A percentile compares a stretch with the other conserved stretches of the same genome.
Conservation (phyloP, 2,797 vertebrate species). For the Setipinna tenuifilis region DNA sequence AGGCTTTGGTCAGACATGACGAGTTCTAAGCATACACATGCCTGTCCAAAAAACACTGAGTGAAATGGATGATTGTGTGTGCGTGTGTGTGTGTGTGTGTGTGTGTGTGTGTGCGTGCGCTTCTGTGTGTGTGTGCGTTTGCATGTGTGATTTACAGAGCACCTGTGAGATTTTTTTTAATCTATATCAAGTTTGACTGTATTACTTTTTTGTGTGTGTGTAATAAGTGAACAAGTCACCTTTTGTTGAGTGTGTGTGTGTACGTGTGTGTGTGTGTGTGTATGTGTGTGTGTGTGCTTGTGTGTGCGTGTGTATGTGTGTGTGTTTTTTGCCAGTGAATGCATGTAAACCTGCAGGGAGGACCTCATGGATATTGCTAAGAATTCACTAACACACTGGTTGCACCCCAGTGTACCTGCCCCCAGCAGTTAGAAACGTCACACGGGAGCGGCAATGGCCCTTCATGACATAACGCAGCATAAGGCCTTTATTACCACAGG, state of each 20-base stretch:
- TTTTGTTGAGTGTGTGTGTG: not conserved
- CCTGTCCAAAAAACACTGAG: conserved; percentile 11
- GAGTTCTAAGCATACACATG: conserved; percentile 80
- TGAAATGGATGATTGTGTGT: not conserved
- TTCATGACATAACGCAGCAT: not conserved
- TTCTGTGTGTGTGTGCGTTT: not conserved
- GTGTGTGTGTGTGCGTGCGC: not conserved
- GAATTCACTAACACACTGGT: not conserved
- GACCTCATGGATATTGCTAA: conserved; percentile 9
- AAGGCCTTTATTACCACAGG: not conserved
- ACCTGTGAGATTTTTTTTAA: conserved; percentile 8
- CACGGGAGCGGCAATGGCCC: not conserved
- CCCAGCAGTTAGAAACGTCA: not conserved
- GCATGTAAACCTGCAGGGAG: conserved; percentile 17
- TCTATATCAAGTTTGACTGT: conserved; percentile 2
- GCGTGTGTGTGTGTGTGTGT: not conserved
- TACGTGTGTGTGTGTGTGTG: not conserved
- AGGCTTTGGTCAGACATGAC: conserved; percentile 93
- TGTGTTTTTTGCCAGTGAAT: not conserved
- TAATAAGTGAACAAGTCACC: not conserved
- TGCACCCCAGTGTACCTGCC: not conserved
- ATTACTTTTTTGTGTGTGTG: not conserved
- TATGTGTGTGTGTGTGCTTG: not conserved
- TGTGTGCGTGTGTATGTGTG: not conserved
- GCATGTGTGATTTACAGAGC: not conserved